Base-by-base conservation (phyloP, 1,140 invertebrate species). In the Batillaria attramentaria region DNA sequence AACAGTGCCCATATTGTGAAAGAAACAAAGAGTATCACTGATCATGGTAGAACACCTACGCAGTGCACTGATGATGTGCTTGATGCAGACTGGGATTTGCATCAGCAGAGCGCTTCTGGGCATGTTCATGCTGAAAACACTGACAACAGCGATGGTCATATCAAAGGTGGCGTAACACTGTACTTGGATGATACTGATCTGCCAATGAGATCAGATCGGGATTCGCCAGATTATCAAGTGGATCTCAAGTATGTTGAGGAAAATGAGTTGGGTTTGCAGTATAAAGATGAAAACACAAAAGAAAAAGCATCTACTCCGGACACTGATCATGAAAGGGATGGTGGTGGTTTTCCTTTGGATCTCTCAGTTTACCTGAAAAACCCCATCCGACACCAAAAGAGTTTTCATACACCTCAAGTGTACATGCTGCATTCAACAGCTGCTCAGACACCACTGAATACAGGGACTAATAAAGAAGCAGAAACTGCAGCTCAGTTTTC, bases 341-440 rank as follows among this genome's bases (percentile, higher is more conserved):
- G 31, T 28, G 10, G 3, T 42, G 35, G 35, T 41, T n/a, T n/a
- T n/a, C 72, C 54, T n/a, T 42, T 75, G 57, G 54, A 75, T n/a
- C 20, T 75, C 28, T 20, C 24, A 18, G 6, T 33, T n/a, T 75
- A 42, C 18, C 35, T 75, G 57, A 75, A 65, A 42, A 35, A 18
- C 28, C 57, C 0, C n/a, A 57, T 60, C 6, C 41, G 39, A 65
- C 73, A 37, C 20, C 5, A 42, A 54, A 37, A 10, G 8, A 10
- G 33, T 42, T 70, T 18, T 70, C 73, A 75, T 1, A 8, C 41
- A 6, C 10, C 31, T 8, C 2, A 37, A 39, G 73, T 75, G 1
- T 75, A 31, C 73, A 75, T 75, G 73, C 18, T 42, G 57, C 72
- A 73, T 33, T 18, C n/a, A 10, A 10, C 0, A 33, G 62, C 28